Percentiles rank a stretch among this genome's conserved stretches.
These are phyloP conservation scores for Platalea minor DNA, from an alignment of 2,797 vertebrate species.

Conservation along the genomic window DNA sequence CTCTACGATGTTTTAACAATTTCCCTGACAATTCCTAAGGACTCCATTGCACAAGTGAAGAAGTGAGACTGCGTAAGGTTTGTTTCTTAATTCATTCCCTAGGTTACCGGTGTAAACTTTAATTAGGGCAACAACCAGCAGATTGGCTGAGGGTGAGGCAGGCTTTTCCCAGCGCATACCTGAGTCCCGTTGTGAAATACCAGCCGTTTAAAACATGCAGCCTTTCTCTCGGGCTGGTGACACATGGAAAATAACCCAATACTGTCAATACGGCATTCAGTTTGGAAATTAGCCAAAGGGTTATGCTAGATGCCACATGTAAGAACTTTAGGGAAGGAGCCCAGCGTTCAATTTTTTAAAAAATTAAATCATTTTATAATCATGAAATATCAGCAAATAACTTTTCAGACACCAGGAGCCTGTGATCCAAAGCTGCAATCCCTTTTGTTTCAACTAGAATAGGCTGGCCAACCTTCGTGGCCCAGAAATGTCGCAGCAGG, in stretches of 20 bases:
- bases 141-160: neutral
- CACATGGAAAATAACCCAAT: neutral
- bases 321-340: neutral
- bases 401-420: neutral
- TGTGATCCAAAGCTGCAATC: neutral
- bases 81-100: constrained; percentile 40
- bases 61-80: neutral
- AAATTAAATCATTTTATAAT: neutral
- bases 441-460: constrained; percentile 32
- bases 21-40: neutral
- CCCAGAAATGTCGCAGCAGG: neutral
- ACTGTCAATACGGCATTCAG: neutral
- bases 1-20: neutral
- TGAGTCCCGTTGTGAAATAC: constrained; percentile 25
- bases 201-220: neutral
- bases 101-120: constrained; percentile 27
- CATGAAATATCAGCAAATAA: neutral
- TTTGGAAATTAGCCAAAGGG: neutral
- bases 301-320: neutral
- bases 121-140: constrained; percentile 1
- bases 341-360: neutral
- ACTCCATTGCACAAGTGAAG: neutral
- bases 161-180: constrained; percentile 21
- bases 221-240: neutral
- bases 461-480: neutral